Evolutionary conservation across 2,113 vertebrate species (phyloP).

Genomic region (Thamnaconus septentrionalis): DNA sequence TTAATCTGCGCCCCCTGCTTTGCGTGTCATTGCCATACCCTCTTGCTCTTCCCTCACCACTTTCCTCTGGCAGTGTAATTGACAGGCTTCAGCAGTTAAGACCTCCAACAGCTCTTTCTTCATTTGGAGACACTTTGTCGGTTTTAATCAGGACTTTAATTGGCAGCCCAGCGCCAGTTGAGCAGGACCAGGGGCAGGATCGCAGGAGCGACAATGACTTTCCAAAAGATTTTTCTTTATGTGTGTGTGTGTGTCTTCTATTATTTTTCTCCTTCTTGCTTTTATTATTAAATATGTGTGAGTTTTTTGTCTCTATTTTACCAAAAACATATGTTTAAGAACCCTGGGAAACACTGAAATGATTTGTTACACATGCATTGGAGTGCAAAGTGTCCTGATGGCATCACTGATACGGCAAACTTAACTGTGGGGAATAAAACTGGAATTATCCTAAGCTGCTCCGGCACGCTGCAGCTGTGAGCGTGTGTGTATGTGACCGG

Average conservation of each 20-base stretch:
- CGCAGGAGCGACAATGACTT: conserved; percentile 59
- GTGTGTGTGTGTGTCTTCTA: too few relatives aligned
- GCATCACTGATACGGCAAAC: conserved; percentile 46
- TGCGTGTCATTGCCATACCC: conserved; percentile 58
- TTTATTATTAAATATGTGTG: conserved; percentile 24
- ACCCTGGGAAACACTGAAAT: conserved; percentile 19
- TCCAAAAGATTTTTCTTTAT: conserved; percentile 23
- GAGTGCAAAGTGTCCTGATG: conserved; percentile 39
- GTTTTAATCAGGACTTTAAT: conserved; percentile 82
- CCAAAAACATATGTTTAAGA: conserved; percentile 12
- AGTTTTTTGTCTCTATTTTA: conserved; percentile 23
- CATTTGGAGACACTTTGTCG: conserved; percentile 82
- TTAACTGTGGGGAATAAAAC: background rate
- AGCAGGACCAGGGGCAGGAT: conserved; percentile 63
- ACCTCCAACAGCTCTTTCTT: conserved; percentile 77
- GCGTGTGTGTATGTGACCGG: conserved; percentile 14
- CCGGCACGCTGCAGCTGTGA: conserved; percentile 19
- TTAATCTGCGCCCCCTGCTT: conserved; percentile 42
- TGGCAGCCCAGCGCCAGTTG: conserved; percentile 73
- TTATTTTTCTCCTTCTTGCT: background rate
- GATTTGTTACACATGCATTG: conserved; percentile 43
- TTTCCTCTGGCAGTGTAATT: conserved; percentile 72
- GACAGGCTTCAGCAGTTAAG: conserved; percentile 73
- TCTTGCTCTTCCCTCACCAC: conserved; percentile 53
- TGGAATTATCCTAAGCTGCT: conserved; percentile 23